Evolutionary conservation across 2,888 invertebrate genomes (phyloP), one percentile per base, ranked within the genome.

Genomic region (Lysandra coridon): DNA sequence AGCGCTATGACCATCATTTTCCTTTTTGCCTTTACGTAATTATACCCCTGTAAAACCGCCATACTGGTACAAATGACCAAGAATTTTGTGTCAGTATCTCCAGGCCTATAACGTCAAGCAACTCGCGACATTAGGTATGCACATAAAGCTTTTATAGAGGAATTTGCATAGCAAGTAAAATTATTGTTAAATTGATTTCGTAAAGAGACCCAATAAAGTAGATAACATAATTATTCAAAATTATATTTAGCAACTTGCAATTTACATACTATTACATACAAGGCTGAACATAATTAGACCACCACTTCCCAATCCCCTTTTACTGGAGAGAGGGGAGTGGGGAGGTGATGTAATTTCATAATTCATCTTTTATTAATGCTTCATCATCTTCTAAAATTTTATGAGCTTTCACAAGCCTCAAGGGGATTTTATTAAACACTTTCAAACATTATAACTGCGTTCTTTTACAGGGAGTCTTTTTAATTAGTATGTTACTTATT

Each of bases 351-450:
- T 57, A 37, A 76, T 76, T 76, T 76, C 76, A 57, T 57, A 17
- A 76, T 53, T 23, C 75, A 33, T 53, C 5, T 76, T 76, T 57
- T 57, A 76, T 76, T 76, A 76, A 57, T 57, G 49, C 33, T 53
- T 17, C 30, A 76, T 76, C 30, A 49, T 75, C 76, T 57, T 57
- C 49, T 57, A 76, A 76, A 76, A 76, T 57, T 17, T 57, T 33
- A 53, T 33, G 30, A 76, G 76, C 57, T 49, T 53, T 53, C 49
- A 17, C 14, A 5, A 76, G 14, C 53, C 76, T 53, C 23, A 33
- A 33, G 76, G 49, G 49, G 14, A 76, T 44, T 74, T 40, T 73
- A 40, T 40, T 23, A 44, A 74, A 74, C n/a, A 23, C 44, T 44
- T 74, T 44, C 40, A 44, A 74, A 74, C 5, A 49, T 69, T 69